Percentiles rank a stretch among this genome's conserved stretches.
phyloP scores from a whole-genome alignment of 2,113 vertebrate genomes.

The Cebus imitator region DNA sequence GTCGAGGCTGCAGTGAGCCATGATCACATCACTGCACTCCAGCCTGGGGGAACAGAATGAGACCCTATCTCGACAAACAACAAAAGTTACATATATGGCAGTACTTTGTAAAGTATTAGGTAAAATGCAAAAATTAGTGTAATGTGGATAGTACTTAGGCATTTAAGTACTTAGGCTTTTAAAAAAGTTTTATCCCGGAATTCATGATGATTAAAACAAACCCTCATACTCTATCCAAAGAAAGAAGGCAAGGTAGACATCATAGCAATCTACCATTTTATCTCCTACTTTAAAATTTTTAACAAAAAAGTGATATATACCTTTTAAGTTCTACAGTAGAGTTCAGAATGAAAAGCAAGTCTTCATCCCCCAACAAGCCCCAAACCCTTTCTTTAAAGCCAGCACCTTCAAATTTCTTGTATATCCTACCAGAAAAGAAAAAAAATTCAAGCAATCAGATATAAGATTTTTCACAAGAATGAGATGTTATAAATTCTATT shows the following conservation, averaged over 20 bases:
- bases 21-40: neutral
- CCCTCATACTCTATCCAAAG: neutral
- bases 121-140: neutral
- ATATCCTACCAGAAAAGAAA: neutral
- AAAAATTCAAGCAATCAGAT: neutral
- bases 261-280: neutral
- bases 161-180: neutral
- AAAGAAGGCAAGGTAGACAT: neutral
- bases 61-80: neutral
- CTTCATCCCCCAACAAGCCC: neutral
- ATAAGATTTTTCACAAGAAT: neutral
- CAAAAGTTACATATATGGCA: neutral
- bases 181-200: neutral
- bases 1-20: neutral
- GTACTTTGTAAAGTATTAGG: neutral
- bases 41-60: neutral
- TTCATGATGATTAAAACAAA: neutral
- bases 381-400: neutral
- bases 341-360: neutral
- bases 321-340: slow-evolving; percentile 13
- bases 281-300: neutral
- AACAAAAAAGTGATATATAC: neutral
- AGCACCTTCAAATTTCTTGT: neutral
- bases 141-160: neutral
- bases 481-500: neutral